Evolutionary conservation across 1,140 invertebrate species (phyloP), one percentile per base, ranked within the genome.

Genomic region (Drosophila subpulchrella): DNA sequence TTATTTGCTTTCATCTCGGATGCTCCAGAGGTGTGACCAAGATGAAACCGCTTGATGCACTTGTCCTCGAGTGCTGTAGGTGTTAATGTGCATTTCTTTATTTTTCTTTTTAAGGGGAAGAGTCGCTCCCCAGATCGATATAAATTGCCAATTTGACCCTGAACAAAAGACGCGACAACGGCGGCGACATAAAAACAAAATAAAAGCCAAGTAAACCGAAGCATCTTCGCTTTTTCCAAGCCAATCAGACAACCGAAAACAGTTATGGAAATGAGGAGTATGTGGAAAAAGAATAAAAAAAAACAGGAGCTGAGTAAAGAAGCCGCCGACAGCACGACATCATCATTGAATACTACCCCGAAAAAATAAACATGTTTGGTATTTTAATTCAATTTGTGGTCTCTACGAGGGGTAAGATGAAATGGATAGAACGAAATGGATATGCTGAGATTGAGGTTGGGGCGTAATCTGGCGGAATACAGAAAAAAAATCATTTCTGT

Each of bases 81-180:
- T 88, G 72, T 80, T 79, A 62, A 79, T 57, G 60, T 59, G 75
- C 71, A 72, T 62, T 42, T 51, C 30, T 55, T 27, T 30, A 1
- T 38, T 6, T 30, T 30, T 32, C 8, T 10, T 34, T 34, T 34
- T 1, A 10, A 34, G 58, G 61, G 61, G 30, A 34, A n/a, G 5
- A 36, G 5, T 42, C 36, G 10, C 41, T 63, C 41, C 39, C 38
- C 50, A 60, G 60, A 88, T 86, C 83, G 67, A 86, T 86, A 80
- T 83, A 80, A 79, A 86, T 88, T 88, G 83, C 51, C 79, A 83
- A 74, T 76, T 59, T 86, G 71, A 89, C 83, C 84, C 83, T 79
- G 75, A 79, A 76, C 70, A 46, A 59, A 39, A 57, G 48, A 50
- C 12, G 11, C 15, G 38, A 58, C 57, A 66, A 46, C 15, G 71